Evolutionary conservation across 1,140 invertebrate species (phyloP).

Genomic region (Bombus picipes): DNA sequence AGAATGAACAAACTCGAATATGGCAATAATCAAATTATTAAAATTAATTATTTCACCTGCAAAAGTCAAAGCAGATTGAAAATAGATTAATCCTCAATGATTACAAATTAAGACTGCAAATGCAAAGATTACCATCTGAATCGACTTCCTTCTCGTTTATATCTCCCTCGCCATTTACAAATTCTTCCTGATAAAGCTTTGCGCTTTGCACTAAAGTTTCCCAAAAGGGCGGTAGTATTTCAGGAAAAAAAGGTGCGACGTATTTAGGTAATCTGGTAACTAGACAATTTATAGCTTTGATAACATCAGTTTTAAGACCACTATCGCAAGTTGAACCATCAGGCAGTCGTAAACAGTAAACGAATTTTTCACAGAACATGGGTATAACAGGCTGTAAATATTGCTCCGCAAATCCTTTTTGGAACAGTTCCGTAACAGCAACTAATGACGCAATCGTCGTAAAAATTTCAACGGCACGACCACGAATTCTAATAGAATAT

Average conservation of each 20-base stretch:
- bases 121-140: constrained; percentile 82
- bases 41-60: constrained; percentile 88
- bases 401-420: constrained; percentile 84
- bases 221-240: constrained; percentile 89
- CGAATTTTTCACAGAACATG: constrained; percentile 88
- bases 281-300: constrained; percentile 87
- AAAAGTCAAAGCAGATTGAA: constrained; percentile 56
- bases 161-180: constrained; percentile 84
- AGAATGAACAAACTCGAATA: constrained; percentile 89
- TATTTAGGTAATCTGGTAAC: constrained; percentile 87
- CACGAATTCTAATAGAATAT: constrained; percentile 85
- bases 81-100: constrained; percentile 7
- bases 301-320: constrained; percentile 88
- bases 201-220: constrained; percentile 88
- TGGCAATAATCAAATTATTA: constrained; percentile 89
- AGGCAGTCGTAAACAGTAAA: constrained; percentile 85
- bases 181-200: constrained; percentile 85
- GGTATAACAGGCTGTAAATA: constrained; percentile 87
- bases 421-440: constrained; percentile 83
- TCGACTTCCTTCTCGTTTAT: constrained; percentile 80
- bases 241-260: constrained; percentile 85
- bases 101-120: neutral
- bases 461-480: constrained; percentile 88
- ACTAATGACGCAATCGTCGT: constrained; percentile 85
- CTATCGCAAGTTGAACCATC: constrained; percentile 86